Conservation (phyloP, 2,113 vertebrate genomes). For the Dunckerocampus dactyliophorus region DNA sequence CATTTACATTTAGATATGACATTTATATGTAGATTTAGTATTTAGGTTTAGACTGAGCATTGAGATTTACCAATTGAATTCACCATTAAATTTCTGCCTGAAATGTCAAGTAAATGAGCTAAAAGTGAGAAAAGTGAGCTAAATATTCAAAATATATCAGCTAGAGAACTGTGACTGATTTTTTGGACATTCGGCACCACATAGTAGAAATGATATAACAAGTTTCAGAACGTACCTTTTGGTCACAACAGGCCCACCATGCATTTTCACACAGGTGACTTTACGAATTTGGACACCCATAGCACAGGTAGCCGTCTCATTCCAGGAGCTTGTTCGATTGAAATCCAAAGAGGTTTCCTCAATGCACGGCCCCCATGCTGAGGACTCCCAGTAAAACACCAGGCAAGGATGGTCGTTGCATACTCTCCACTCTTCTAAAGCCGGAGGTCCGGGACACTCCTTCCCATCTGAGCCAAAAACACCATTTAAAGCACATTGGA, state of each 20-base stretch:
- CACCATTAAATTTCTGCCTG: no score
- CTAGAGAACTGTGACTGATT: background rate
- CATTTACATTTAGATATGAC: no score
- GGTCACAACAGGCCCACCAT: slow-evolving; percentile 76
- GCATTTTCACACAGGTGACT: slow-evolving; percentile 81
- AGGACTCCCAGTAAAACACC: slow-evolving; percentile 84
- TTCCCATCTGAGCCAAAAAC: slow-evolving; percentile 75
- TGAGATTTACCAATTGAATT: no score
- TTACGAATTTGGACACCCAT: slow-evolving; percentile 83
- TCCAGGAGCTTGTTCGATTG: slow-evolving; percentile 71
- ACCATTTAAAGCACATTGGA: background rate
- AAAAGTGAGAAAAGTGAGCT: no score
- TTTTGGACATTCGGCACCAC: background rate
- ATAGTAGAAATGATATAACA: background rate
- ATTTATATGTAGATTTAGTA: no score
- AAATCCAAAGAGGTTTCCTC: slow-evolving; percentile 61
- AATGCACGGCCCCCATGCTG: slow-evolving; percentile 83
- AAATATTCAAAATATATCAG: no score
- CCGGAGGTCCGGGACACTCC: slow-evolving; percentile 77
- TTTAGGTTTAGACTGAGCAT: no score
- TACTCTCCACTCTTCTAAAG: slow-evolving; percentile 82
- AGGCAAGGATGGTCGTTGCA: slow-evolving; percentile 85
- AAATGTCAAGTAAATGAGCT: no score
- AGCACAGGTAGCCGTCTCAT: slow-evolving; percentile 72
- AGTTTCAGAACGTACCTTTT: slow-evolving; percentile 80